These are phyloP conservation scores for Argyrosomus japonicus DNA, from an alignment of 2,113 vertebrate genomes.

Conservation along the genomic window DNA sequence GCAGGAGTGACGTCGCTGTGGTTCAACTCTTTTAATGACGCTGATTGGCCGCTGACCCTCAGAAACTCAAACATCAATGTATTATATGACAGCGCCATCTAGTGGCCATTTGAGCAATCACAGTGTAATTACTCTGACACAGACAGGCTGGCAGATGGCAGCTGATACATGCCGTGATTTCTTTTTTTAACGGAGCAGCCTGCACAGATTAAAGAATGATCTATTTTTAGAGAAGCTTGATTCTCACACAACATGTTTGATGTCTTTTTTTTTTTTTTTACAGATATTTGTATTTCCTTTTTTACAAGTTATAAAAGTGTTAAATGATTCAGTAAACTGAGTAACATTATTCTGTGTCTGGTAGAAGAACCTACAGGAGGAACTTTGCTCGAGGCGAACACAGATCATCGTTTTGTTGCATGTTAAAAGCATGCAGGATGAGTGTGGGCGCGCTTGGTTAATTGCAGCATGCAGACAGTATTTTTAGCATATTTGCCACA, in stretches of 20 bases:
- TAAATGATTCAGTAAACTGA: background rate
- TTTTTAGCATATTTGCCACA: slow-evolving; percentile 55
- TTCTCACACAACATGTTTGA: background rate
- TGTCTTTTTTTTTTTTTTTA: background rate
- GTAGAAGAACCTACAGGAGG: background rate
- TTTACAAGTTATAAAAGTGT: background rate
- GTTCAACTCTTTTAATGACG: background rate
- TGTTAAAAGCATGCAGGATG: background rate
- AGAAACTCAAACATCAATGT: background rate
- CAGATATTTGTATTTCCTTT: background rate
- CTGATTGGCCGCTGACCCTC: background rate
- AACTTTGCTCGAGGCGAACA: background rate
- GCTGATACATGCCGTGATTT: slow-evolving; percentile 5
- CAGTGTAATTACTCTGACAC: background rate
- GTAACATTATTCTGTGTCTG: background rate
- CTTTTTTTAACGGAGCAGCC: background rate
- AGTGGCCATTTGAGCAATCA: slow-evolving; percentile 23
- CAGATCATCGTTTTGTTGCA: background rate
- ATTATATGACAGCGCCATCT: slow-evolving; percentile 23
- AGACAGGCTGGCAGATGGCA: slow-evolving; percentile 12
- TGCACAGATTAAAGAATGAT: slow-evolving; percentile 9
- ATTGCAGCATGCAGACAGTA: slow-evolving; percentile 33
- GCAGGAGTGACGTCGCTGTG: too few relatives aligned
- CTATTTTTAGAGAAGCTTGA: background rate
- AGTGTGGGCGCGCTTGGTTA: slow-evolving; percentile 32